Conservation (phyloP, 1,140 invertebrate genomes). For the Littorina saxatilis region DNA sequence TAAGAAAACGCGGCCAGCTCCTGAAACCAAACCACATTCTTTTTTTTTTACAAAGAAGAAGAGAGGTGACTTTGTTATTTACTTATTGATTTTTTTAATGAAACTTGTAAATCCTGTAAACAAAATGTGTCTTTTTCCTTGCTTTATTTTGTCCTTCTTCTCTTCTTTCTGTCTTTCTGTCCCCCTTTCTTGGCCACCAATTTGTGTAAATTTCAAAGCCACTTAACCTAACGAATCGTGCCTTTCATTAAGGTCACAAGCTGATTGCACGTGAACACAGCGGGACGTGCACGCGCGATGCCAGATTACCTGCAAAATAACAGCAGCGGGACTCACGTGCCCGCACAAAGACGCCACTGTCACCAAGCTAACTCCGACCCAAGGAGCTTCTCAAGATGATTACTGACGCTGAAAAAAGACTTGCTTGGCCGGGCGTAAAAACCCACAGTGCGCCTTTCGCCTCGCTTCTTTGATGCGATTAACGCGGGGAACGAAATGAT, state of each 20-base stretch:
- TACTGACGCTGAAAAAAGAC: constrained; percentile 26
- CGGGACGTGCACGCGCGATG: constrained; percentile 12
- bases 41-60: too few relatives aligned
- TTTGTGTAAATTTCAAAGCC: not conserved
- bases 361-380: not conserved
- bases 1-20: too few relatives aligned
- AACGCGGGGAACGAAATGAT: constrained; percentile 33
- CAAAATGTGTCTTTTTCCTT: too few relatives aligned
- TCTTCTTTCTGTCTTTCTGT: too few relatives aligned
- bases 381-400: constrained; percentile 18
- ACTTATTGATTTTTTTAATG: too few relatives aligned
- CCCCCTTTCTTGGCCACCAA: too few relatives aligned
- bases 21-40: too few relatives aligned
- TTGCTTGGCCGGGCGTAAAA: constrained; percentile 13
- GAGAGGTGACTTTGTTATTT: too few relatives aligned
- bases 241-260: not conserved
- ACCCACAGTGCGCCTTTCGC: constrained; percentile 28
- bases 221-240: not conserved
- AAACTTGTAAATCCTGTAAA: too few relatives aligned
- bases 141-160: too few relatives aligned
- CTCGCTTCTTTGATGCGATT: constrained; percentile 32
- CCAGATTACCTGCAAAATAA: not conserved
- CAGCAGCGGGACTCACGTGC: constrained; percentile 15
- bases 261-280: constrained; percentile 12
- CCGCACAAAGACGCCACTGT: constrained; percentile 23